Evolutionary conservation across 2,113 vertebrate genomes (phyloP).

Genomic region (Sphaerodactylus townsendi): DNA sequence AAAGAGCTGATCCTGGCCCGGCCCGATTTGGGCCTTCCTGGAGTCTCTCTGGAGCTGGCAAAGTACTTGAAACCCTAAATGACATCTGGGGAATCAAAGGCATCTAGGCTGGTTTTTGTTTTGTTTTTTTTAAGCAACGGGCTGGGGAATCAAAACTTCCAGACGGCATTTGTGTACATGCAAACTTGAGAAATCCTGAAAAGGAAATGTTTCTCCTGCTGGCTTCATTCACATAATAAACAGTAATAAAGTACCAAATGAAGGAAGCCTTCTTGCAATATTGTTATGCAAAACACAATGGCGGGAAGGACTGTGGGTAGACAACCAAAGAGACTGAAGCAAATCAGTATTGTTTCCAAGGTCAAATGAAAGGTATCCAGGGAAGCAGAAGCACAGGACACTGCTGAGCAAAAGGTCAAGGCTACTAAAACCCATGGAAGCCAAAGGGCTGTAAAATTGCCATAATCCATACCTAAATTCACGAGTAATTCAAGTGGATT

Average conservation of each 20-base stretch:
- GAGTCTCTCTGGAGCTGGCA: background rate
- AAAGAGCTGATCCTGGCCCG: background rate
- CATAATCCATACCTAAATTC: background rate
- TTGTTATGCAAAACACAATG: background rate
- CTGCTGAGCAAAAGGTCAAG: background rate
- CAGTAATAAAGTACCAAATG: background rate
- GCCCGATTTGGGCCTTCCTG: conserved; percentile 33
- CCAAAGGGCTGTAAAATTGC: background rate
- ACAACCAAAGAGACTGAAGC: background rate
- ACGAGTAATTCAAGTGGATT: too few species aligned
- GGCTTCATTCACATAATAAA: background rate
- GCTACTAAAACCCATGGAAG: background rate
- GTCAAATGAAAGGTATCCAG: background rate
- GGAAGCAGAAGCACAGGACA: background rate
- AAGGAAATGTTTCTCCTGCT: background rate
- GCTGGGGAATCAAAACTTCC: conserved; percentile 7
- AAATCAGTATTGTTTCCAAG: background rate
- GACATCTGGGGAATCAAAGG: background rate
- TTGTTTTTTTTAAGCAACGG: too few species aligned
- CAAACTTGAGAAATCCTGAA: background rate
- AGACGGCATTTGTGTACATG: background rate
- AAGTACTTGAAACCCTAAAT: conserved; percentile 9
- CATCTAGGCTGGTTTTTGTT: too few species aligned
- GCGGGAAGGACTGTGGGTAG: background rate
- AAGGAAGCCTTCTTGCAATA: background rate